Conservation (phyloP, 2,797 vertebrate species). For the Furcifer pardalis region DNA sequence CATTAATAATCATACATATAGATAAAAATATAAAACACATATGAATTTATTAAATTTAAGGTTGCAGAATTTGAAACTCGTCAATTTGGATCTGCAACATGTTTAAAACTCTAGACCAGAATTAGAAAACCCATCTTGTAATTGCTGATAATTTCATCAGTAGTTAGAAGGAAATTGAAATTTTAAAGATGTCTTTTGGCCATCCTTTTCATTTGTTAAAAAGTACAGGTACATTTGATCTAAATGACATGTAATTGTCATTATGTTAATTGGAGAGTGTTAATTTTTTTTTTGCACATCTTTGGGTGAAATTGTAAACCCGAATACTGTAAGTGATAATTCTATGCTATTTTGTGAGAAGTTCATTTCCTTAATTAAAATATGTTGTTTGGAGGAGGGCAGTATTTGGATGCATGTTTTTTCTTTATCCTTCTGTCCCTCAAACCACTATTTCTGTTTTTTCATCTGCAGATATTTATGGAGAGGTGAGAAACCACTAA, state of each 20-base stretch:
- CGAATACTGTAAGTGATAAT: not conserved
- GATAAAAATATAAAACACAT: not conserved
- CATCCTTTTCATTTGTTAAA: not conserved
- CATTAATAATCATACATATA: not conserved
- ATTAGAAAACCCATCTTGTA: too few species aligned
- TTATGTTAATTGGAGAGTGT: not conserved
- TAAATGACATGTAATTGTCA: not conserved
- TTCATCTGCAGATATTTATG: constrained; percentile 72
- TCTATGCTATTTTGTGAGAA: not conserved
- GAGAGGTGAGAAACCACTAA: constrained; percentile 79
- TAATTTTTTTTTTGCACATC: not conserved
- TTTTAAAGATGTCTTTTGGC: not conserved
- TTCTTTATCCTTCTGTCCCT: not conserved
- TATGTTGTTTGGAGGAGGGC: not conserved
- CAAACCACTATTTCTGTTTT: not conserved
- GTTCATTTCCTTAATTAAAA: not conserved
- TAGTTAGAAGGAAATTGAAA: not conserved
- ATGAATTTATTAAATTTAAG: not conserved
- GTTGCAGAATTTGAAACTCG: not conserved
- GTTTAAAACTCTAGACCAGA: not conserved
- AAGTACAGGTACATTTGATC: not conserved
- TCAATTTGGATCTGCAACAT: not conserved
- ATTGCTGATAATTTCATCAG: not conserved
- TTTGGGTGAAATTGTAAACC: not conserved
- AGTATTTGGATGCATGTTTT: not conserved